phyloP scores from a whole-genome alignment of 2,113 vertebrate species.

The Jaculus jaculus region DNA sequence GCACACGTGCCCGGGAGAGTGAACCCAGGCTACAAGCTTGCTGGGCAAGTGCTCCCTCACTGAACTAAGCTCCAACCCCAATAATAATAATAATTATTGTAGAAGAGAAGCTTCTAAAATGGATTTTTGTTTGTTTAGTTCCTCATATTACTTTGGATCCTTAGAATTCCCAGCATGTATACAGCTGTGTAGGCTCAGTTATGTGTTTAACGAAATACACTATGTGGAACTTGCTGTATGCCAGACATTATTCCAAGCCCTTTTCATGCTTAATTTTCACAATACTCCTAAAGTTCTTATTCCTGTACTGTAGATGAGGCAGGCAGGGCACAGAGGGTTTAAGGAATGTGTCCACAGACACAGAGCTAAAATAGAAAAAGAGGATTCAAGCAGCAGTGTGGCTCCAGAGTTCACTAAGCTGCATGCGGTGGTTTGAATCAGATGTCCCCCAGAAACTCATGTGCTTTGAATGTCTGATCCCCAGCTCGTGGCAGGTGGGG shows the following conservation, averaged over 20 bases:
- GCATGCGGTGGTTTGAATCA: background rate
- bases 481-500: too few species aligned
- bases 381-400: constrained; percentile 3
- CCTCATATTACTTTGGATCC: background rate
- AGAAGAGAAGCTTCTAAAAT: constrained; percentile 1
- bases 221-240: background rate
- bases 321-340: background rate
- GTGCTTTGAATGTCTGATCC: too few species aligned
- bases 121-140: constrained; percentile 34
- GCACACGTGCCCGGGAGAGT: too few species aligned
- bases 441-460: too few species aligned
- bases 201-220: background rate
- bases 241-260: background rate
- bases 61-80: background rate
- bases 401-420: background rate
- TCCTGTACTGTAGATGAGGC: background rate
- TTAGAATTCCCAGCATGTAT: background rate
- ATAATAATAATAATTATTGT: constrained; percentile 2
- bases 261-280: constrained; percentile 36
- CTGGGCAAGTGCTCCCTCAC: background rate
- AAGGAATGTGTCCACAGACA: background rate
- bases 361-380: background rate
- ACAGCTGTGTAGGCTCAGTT: background rate
- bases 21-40: background rate
- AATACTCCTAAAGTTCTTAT: background rate